A percentile compares a stretch with the other conserved stretches of the same genome.
Evolutionary conservation across 2,113 vertebrate genomes (phyloP).

Genomic region (Nyctibius bracteatus): DNA sequence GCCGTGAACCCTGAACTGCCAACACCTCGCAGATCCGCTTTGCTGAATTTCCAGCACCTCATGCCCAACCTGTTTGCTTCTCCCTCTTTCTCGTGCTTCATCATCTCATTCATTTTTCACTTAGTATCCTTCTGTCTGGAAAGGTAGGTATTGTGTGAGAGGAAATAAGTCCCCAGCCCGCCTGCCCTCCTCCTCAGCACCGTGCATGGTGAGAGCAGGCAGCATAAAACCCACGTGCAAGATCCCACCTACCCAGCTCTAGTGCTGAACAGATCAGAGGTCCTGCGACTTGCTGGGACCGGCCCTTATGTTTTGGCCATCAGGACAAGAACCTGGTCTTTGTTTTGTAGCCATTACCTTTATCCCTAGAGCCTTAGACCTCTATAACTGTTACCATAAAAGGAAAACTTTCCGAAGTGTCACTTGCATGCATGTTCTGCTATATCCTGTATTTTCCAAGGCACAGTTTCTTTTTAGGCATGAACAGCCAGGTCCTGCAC

Average conservation of each 20-base stretch:
- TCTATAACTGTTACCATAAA: background rate
- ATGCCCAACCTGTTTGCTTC: background rate
- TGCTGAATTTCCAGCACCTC: constrained; percentile 7
- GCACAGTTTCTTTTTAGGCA: background rate
- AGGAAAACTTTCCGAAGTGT: background rate
- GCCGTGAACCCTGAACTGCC: background rate
- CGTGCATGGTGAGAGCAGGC: background rate
- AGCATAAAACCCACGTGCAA: background rate
- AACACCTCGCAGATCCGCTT: background rate
- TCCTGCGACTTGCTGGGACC: background rate
- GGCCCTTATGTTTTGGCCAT: background rate
- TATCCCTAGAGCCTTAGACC: background rate
- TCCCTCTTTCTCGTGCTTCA: background rate
- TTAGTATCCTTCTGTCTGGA: background rate
- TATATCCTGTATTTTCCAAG: background rate
- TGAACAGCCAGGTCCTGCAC: background rate
- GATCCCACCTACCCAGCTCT: background rate
- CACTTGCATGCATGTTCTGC: background rate
- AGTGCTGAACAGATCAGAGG: background rate
- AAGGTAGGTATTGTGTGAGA: background rate
- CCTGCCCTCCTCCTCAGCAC: background rate
- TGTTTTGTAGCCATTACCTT: background rate
- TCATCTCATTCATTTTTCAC: background rate
- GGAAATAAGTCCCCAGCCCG: background rate
- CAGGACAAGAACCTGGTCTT: background rate